A percentile compares a stretch with the other conserved stretches of the same genome.
phyloP scores from a whole-genome alignment of 2,888 invertebrate species.

The Mechanitis mazaeus region DNA sequence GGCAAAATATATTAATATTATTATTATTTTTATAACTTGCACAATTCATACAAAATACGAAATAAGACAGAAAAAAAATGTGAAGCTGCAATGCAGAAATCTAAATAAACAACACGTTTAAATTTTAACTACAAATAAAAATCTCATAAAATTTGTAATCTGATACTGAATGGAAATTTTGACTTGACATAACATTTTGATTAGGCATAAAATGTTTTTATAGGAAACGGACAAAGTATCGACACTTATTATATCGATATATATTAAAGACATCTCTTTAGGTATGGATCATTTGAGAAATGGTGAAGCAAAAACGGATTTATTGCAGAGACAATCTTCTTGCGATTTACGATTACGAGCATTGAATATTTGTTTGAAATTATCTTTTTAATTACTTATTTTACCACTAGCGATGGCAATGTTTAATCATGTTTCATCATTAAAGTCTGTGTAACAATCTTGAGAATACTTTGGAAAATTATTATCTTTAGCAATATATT shows the following conservation, averaged over 20 bases:
- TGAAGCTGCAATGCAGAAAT: background rate
- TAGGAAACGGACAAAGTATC: constrained; percentile 13
- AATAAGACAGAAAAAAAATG: too few species aligned
- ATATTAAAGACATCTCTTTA: constrained; percentile 11
- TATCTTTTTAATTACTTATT: constrained; percentile 55
- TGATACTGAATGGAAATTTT: constrained; percentile 16
- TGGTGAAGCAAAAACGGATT: constrained; percentile 26
- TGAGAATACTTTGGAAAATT: constrained; percentile 1
- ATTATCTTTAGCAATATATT: background rate
- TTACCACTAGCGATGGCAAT: constrained; percentile 44
- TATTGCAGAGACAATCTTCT: constrained; percentile 24
- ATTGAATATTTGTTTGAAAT: constrained; percentile 50
- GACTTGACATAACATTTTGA: constrained; percentile 17
- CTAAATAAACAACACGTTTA: constrained; percentile 10
- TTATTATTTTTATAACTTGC: too few species aligned
- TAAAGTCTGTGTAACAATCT: constrained; percentile 10
- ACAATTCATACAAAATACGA: too few species aligned
- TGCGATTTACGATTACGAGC: constrained; percentile 51
- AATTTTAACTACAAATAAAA: constrained; percentile 21
- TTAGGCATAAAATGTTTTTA: constrained; percentile 19
- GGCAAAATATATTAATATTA: too few species aligned
- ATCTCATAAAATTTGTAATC: constrained; percentile 19
- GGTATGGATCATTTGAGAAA: constrained; percentile 15
- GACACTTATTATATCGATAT: constrained; percentile 15
- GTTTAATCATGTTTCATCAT: constrained; percentile 37